Evolutionary conservation across 2,888 invertebrate species (phyloP).

Genomic region (Drosophila subquinaria): DNA sequence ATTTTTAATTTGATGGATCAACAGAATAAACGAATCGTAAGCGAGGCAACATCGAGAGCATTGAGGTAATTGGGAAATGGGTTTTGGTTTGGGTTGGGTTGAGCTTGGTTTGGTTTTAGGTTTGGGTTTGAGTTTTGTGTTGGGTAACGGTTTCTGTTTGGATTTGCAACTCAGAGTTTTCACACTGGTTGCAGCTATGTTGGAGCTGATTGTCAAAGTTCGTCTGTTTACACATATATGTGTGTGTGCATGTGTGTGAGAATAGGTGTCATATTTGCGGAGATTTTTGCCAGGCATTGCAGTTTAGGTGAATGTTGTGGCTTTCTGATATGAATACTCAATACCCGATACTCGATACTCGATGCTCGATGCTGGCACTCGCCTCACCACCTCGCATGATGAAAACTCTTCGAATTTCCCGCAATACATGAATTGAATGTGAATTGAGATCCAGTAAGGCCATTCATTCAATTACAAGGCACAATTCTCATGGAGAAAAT

Average conservation of each 20-base stretch:
- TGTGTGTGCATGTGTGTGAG: not conserved
- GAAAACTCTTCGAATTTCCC: not conserved
- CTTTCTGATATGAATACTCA: slow-evolving; percentile 26
- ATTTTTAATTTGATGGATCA: slow-evolving; percentile 84
- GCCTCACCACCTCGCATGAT: too few relatives aligned
- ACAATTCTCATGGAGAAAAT: too few relatives aligned
- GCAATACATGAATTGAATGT: not conserved
- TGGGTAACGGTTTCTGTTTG: slow-evolving; percentile 36
- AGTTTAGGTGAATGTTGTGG: slow-evolving; percentile 34
- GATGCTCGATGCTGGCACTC: not conserved
- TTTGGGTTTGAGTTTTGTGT: slow-evolving; percentile 8
- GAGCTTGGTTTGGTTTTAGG: slow-evolving; percentile 3
- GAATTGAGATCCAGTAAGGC: not conserved
- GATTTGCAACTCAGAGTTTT: slow-evolving; percentile 26
- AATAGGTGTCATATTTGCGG: slow-evolving; percentile 47
- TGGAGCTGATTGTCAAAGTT: slow-evolving; percentile 36
- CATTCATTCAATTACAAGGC: not conserved
- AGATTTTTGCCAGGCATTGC: slow-evolving; percentile 40
- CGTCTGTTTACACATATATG: slow-evolving; percentile 1
- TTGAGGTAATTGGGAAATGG: slow-evolving; percentile 71
- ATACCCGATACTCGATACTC: not conserved
- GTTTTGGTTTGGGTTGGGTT: slow-evolving; percentile 6
- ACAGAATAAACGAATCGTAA: slow-evolving; percentile 84
- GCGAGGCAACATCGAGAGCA: slow-evolving; percentile 64
- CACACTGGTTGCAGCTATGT: slow-evolving; percentile 21